Percentiles rank a stretch among this genome's conserved stretches.
These are phyloP conservation scores for Rhaphigaster nebulosa DNA, from an alignment of 2,888 invertebrate species.

Conservation along the genomic window DNA sequence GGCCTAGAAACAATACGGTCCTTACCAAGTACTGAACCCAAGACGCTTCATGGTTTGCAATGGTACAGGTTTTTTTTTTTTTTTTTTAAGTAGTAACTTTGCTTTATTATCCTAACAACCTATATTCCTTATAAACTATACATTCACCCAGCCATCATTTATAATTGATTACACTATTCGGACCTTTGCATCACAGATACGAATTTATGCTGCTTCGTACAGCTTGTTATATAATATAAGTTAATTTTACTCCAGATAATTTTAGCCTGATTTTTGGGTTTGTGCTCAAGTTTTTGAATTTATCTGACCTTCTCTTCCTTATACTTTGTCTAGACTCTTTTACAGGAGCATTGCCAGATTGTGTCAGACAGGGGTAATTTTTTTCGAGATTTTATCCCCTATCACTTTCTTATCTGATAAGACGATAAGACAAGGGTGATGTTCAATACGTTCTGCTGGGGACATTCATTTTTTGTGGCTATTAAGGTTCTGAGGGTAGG, in stretches of 20 bases:
- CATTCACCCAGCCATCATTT: too few relatives aligned
- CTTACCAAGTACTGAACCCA: too few relatives aligned
- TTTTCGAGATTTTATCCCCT: neutral
- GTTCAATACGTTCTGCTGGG: neutral
- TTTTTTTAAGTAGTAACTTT: too few relatives aligned
- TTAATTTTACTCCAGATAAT: neutral
- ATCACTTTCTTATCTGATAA: neutral
- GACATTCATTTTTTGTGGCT: slow-evolving; percentile 1
- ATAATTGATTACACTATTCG: too few relatives aligned
- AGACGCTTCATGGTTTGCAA: too few relatives aligned
- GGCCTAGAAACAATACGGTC: too few relatives aligned
- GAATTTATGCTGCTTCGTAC: too few relatives aligned
- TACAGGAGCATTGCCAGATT: neutral
- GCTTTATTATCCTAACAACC: too few relatives aligned
- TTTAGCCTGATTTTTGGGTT: neutral
- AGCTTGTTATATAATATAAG: too few relatives aligned
- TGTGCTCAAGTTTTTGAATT: neutral
- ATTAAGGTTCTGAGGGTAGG: neutral
- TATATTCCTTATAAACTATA: too few relatives aligned
- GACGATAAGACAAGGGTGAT: neutral
- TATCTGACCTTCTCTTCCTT: neutral
- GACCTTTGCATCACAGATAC: too few relatives aligned
- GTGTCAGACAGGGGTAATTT: neutral
- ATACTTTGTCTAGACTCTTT: neutral
- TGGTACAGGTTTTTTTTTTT: too few relatives aligned